phyloP scores from a whole-genome alignment of 2,113 vertebrate genomes.

The Microtus richardsoni region DNA sequence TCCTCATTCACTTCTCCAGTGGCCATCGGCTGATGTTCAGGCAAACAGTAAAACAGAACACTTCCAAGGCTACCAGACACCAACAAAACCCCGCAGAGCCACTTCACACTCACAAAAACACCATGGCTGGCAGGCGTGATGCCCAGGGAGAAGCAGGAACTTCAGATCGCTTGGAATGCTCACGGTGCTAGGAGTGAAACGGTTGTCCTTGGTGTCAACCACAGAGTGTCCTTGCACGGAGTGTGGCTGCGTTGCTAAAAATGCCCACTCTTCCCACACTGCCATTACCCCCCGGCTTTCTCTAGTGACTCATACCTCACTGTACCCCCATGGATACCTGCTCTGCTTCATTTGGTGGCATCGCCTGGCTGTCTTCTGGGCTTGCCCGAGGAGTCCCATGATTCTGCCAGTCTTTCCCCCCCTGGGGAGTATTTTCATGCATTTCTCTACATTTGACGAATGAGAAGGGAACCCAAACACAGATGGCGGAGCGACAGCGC shows the following conservation, averaged over 20 bases:
- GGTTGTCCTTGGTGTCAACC: not conserved
- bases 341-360: not conserved
- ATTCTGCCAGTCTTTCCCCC: not conserved
- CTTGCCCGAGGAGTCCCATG: fast-evolving
- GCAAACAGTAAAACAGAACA: fast-evolving
- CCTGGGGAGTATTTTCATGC: not conserved
- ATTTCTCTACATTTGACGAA: not conserved
- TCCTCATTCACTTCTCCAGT: not conserved
- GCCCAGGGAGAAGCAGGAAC: not conserved
- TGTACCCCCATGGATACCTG: not conserved
- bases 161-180: fast-evolving
- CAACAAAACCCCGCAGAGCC: not conserved
- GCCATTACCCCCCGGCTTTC: not conserved
- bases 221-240: not conserved
- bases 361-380: not conserved
- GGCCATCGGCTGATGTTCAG: fast-evolving
- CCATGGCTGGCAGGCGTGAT: not conserved
- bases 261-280: not conserved
- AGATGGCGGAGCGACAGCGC: not conserved
- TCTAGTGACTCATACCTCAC: not conserved
- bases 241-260: slow-evolving; percentile 44
- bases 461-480: not conserved
- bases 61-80: not conserved
- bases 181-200: fast-evolving
- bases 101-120: not conserved